Evolutionary conservation across 2,888 invertebrate genomes (phyloP), one percentile per base, ranked within the genome.

Genomic region (Hypercompe scribonia): DNA sequence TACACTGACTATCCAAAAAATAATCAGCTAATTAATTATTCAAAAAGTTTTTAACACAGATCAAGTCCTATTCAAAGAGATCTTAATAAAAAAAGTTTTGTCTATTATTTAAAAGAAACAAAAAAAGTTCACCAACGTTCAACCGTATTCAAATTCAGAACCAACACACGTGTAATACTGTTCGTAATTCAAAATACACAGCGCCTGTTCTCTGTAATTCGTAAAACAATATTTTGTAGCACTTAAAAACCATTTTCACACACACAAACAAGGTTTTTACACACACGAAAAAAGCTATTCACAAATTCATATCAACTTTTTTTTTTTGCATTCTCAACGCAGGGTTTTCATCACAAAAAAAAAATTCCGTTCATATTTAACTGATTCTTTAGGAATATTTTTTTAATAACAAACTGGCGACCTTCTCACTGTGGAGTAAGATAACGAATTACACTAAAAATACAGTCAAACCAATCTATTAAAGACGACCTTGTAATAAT

Each of bases 181-280:
- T 69, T 69, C 72, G 65, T 33, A 75, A 63, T 72, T 75, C 34
- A 63, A 75, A 74, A 74, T 36, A 54, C 21, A 42, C 39, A 34
- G 65, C 18, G 10, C 18, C 3, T n/a, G n/a, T 46, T 36, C 50
- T 42, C 7, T 63, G 11, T 71, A 68, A 68, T 72, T 75, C 75
- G 58, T 75, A 75, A 58, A 70, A 75, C 34, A 75, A 67, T 46
- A 75, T 75, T 70, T 75, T 75, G 72, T 75, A 75, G 42, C 72
- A 75, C 70, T 75, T 72, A 31, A 75, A 75, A 31, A 75, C 58
- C 75, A 75, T 75, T 70, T 65, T 72, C 70, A 75, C 72, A 5
- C 10, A 42, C 68, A 68, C 54, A 70, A 50, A 33, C n/a, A 46
- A 34, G 8, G 39, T 70, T 71, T 65, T 11, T 3, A 74, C 10